Evolutionary conservation across 2,888 invertebrate genomes (phyloP), one percentile per base, ranked within the genome.

Genomic region (Nomada hirtipes): DNA sequence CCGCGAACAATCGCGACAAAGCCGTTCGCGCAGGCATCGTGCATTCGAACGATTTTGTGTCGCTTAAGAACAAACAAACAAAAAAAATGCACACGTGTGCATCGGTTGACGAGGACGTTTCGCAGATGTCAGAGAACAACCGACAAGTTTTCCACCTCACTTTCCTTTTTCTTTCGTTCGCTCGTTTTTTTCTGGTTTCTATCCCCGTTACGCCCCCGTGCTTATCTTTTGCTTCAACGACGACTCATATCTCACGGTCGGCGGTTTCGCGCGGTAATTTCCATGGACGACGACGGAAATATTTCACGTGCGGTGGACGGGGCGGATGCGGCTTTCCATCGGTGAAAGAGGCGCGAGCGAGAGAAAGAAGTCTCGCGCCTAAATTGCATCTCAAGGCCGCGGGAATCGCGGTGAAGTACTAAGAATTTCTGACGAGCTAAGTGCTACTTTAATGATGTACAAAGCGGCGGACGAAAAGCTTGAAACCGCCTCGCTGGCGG

Each of bases 1-100:
- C 78, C 61, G 9, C 63, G 79, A 75, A 73, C 79, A 78, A 69
- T 81, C 77, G 73, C 82, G 60, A 74, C 71, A 79, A 78, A 82
- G 69, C 83, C 68, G 26, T 42, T 70, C 65, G 67, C 76, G 57
- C 76, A 75, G 60, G 57, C 82, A 59, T 36, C 44, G 67, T 53
- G 53, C 47, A 53, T 69, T 11, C 73, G 64, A 29, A 29, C 79
- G 74, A 79, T 79, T 75, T 65, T 53, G 60, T 65, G n/a, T 42
- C 64, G 79, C 29, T 81, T 70, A 79, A 79, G 80, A 67, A 69
- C 68, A 77, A 80, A 61, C 47, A 15, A 47, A 47, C 11, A 47
- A 71, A 13, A 47, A 47, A 71, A 59, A 75, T 71, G 79, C 60
- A 50, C 47, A 20, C 29, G 20, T 11, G 52, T 36, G 67, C 72